Base-by-base conservation (phyloP, 2,797 vertebrate genomes). In the Rhabdomys pumilio region DNA sequence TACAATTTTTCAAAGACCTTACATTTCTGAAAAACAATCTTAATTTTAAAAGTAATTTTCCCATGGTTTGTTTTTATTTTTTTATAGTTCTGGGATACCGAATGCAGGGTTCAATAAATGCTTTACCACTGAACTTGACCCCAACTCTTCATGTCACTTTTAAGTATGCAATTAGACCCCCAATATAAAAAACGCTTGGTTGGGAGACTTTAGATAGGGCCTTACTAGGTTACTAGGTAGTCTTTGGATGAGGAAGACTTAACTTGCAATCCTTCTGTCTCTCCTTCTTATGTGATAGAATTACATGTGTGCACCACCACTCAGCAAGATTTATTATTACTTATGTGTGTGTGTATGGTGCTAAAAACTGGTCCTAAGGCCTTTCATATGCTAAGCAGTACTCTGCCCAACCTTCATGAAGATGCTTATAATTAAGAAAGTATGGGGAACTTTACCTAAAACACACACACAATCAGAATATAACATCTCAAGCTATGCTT, bases 21-120 rank as follows among this genome's bases (percentile, higher is more conserved):
- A 15, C 93, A 90, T 91, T 91, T 96, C 0, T 94, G 72, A 90
- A 59, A 88, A 92, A 82, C 17, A 95, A 61, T 96, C 94, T 95
- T 90, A 95, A 90, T 59, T 75, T 31, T 44, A 34, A 82, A 82
- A 79, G 79, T 72, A 38, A 72, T 72, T 73, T 81, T 34, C 50
- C 20, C 4, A 34, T 82, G 59, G 13, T 57, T 73, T 88, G 20
- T 55, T 69, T 55, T 86, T 41, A 11, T 47, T 34, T 89, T 63
- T 50, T 20, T 77, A 41, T 82, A 65, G n/a, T 57, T 31, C 63
- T 82, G 53, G 53, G 47, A 69, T 76, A 81, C 3, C 44, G 53
- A 91, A 82, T 67, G 11, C 6, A 72, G 47, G 38, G 12, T 65
- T 72, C 14, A 44, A 44, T 53, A 82, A 82, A 82, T n/a, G 53